Evolutionary conservation across 2,888 invertebrate species (phyloP).

Genomic region (Nomada fucata): DNA sequence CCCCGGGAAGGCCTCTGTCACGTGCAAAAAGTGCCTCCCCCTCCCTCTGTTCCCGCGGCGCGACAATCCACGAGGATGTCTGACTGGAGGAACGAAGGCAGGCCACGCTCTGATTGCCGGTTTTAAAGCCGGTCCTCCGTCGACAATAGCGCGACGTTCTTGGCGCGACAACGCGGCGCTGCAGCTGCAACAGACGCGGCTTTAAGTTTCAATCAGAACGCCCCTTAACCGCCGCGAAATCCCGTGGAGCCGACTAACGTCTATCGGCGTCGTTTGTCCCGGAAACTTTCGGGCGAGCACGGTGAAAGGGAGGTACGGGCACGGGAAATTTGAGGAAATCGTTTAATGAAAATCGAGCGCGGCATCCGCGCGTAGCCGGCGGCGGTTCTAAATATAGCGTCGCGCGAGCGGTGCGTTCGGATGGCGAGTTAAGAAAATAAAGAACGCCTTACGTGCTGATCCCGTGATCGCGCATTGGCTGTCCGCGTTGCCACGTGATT

Average conservation of each 20-base stretch:
- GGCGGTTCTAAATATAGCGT: constrained; percentile 27
- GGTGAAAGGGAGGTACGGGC: not conserved
- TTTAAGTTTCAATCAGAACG: constrained; percentile 43
- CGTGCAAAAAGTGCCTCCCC: constrained; percentile 24
- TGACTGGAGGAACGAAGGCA: constrained; percentile 50
- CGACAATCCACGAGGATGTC: constrained; percentile 37
- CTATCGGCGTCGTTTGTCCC: not conserved
- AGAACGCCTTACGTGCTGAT: constrained; percentile 15
- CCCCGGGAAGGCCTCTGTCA: constrained; percentile 39
- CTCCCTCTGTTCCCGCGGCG: not conserved
- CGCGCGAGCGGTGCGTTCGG: not conserved
- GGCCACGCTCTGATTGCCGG: constrained; percentile 68
- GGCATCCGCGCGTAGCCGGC: not conserved
- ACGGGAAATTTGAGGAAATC: not conserved
- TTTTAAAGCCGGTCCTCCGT: constrained; percentile 64
- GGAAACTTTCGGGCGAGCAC: not conserved
- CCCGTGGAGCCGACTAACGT: not conserved
- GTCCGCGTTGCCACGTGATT: constrained; percentile 17
- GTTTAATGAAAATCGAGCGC: constrained; percentile 6
- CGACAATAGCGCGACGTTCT: constrained; percentile 63
- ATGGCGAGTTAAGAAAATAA: constrained; percentile 18
- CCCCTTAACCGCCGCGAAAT: constrained; percentile 3
- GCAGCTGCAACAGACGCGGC: constrained; percentile 26
- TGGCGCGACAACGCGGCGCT: constrained; percentile 11
- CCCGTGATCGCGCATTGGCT: not conserved